Evolutionary conservation across 1,140 invertebrate genomes (phyloP), one percentile per base, ranked within the genome.

Genomic region (Bathynomus jamesi): DNA sequence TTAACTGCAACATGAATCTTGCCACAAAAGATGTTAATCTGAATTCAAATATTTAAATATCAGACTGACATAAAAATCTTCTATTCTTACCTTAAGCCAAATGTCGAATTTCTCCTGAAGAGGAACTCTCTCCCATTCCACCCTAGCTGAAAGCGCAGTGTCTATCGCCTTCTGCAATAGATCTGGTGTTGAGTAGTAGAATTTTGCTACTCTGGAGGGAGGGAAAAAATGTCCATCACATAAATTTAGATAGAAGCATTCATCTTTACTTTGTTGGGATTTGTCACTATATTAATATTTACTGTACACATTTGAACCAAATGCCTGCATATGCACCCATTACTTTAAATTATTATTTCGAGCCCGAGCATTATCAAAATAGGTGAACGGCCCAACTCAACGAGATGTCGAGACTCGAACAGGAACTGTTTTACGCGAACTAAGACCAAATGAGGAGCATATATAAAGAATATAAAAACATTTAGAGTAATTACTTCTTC

Each of bases 101-200:
- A 95, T 92, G 65, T 87, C 83, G 13, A 94, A 83, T 60, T 92
- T 87, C 67, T 96, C 88, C 24, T 87, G 84, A 1, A 96, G 82
- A 0, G 93, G 89, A 3, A 88, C 88, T 64, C 85, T 86, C 79
- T 98, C 95, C 96, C 96, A 99, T 79, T 89, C 87, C 61, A 85
- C 84, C 80, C 95, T 90, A 0, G 90, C 88, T 76, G 89, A 87
- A 8, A 90, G 85, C 2, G 91, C 88, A 8, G 86, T 87, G 63
- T 90, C 85, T 71, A 98, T 98, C 10, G 94, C 95, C 81, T 93
- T 89, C 75, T 93, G 83, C 32, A 98, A 83, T 3, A 94, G 83
- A 75, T 94, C 90, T 30, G 88, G 85, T 75, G 90, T 89, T 0
- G 96, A 95, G 83, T 95, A 94, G 80, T 94, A 94, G 80, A 90